A percentile compares a stretch with the other conserved stretches of the same genome.
Evolutionary conservation across 2,888 invertebrate genomes (phyloP).

Genomic region (Microchrysa polita): DNA sequence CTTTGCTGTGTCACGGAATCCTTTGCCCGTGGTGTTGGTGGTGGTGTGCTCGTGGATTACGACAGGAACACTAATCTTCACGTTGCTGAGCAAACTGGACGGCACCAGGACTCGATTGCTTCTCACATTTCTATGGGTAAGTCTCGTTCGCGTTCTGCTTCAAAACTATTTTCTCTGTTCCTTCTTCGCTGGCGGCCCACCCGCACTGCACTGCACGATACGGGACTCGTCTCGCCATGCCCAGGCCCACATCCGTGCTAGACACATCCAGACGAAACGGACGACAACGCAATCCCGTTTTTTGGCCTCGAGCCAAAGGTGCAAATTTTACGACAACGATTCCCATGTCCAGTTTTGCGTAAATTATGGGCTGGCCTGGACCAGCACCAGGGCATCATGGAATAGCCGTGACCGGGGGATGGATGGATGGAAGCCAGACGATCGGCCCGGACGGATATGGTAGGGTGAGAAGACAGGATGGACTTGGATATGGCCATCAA

Average conservation of each 20-base stretch:
- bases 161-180: no score
- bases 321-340: background rate
- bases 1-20: background rate
- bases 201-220: background rate
- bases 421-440: background rate
- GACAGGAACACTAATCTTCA: background rate
- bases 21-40: background rate
- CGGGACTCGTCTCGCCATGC: background rate
- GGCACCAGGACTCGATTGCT: background rate
- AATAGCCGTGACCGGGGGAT: background rate
- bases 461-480: background rate
- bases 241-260: background rate
- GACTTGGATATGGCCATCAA: constrained; percentile 16
- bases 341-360: background rate
- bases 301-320: constrained; percentile 1
- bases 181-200: background rate
- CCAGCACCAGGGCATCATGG: no score
- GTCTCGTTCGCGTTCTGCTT: no score
- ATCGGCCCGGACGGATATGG: background rate
- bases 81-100: background rate
- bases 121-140: constrained; percentile 28
- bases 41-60: background rate
- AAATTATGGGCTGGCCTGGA: background rate
- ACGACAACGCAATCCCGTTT: background rate
- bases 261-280: background rate